Evolutionary conservation across 2,113 vertebrate genomes (phyloP), one percentile per base, ranked within the genome.

Genomic region (Scomber japonicus): DNA sequence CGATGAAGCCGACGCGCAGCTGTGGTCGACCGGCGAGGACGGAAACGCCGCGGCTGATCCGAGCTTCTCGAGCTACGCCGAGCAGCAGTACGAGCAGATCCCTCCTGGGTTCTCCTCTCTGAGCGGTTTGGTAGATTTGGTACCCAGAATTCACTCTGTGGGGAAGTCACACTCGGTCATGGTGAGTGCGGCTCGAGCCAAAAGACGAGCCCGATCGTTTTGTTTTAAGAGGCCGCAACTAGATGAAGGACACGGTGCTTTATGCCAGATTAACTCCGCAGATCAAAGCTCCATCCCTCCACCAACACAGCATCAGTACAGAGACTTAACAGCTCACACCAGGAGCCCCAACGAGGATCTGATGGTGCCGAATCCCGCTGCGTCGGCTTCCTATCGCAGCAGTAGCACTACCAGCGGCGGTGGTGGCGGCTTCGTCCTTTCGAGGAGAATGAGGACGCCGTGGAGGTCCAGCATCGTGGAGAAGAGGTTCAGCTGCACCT

Each of bases 401-500:
- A 17, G n/a, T n/a, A n/a, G 55, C 35, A 9, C 7, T 7, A 40
- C 1, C 35, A 40, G 0, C 35, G 6, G 35, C 35, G 35, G 35
- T 7, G 35, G 35, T 1, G 2, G 6, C 35, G 8, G 35, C 27
- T 80, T 74, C 30, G 17, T 64, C 77, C 27, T 87, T 15, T 62
- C 31, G 10, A 83, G 88, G 73, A 89, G 91, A 73, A 84, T 83
- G 69, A 80, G 89, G 53, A 61, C 88, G 19, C 82, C 84, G 19
- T 88, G 91, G 90, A 75, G 86, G 55, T 71, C 87, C 0, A 70
- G 84, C 49, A 13, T 84, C 0, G 86, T 87, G 5, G 93, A 93
- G 78, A 92, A 91, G 71, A 74, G 89, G 4, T 94, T 92, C 83
- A 69, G 90, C 82, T 95, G 94, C 80, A 80, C 89, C 0, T 94